These are phyloP conservation scores for Rhinatrema bivittatum DNA, from an alignment of 2,797 vertebrate species.

Conservation along the genomic window DNA sequence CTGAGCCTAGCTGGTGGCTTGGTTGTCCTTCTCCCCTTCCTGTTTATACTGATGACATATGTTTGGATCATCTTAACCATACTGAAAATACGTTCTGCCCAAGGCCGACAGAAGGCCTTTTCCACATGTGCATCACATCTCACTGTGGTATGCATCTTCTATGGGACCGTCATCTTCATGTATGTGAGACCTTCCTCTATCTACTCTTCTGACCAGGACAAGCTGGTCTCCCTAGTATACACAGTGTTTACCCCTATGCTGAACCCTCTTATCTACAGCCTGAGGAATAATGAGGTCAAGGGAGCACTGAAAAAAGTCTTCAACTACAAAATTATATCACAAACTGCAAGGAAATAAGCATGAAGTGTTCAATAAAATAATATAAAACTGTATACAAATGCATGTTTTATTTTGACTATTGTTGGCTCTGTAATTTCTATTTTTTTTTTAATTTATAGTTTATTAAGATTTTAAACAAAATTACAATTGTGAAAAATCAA, in stretches of 20 bases:
- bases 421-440: too few species aligned
- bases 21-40: background rate
- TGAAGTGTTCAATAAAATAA: too few species aligned
- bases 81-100: background rate
- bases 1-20: conserved; percentile 1
- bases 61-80: background rate
- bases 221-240: conserved; percentile 6
- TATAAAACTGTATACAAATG: too few species aligned
- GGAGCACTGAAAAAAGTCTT: conserved; percentile 1
- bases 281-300: conserved; percentile 3
- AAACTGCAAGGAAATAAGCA: too few species aligned
- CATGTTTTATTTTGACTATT: too few species aligned
- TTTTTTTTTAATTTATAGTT: too few species aligned
- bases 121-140: conserved; percentile 10
- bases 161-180: conserved; percentile 7
- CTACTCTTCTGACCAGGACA: conserved; percentile 3
- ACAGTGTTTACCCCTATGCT: background rate
- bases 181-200: conserved; percentile 6
- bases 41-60: background rate
- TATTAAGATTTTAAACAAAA: too few species aligned
- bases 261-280: conserved; percentile 7
- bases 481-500: too few species aligned
- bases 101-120: background rate
- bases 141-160: background rate
- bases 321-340: too few species aligned